phyloP scores from a whole-genome alignment of 2,113 vertebrate genomes.

The Limnothrissa miodon region DNA sequence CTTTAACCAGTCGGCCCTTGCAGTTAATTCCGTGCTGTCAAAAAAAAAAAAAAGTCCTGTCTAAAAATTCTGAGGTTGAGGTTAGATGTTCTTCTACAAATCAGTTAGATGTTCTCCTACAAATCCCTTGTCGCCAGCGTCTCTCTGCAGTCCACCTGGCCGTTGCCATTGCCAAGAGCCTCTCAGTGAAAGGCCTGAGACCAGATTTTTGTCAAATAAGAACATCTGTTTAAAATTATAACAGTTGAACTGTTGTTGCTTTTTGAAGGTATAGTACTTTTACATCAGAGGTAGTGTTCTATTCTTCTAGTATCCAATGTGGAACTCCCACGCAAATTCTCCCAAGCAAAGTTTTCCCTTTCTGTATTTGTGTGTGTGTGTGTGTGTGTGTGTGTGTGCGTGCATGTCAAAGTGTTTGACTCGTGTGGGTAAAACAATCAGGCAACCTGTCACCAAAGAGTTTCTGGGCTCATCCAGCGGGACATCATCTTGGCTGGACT shows the following conservation, averaged over 20 bases:
- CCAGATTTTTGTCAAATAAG: background rate
- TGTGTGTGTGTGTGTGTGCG: background rate
- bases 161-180: background rate
- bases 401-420: slow-evolving; percentile 9
- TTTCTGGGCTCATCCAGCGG: slow-evolving; percentile 31
- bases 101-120: background rate
- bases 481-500: background rate
- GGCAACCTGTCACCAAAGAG: slow-evolving; percentile 52
- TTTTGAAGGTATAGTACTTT: background rate
- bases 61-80: background rate
- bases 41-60: too few relatives aligned
- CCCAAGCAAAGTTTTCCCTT: too few relatives aligned
- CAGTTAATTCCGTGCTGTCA: too few relatives aligned
- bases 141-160: background rate
- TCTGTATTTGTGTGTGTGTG: too few relatives aligned
- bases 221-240: background rate
- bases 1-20: too few relatives aligned
- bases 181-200: background rate
- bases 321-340: too few relatives aligned
- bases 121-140: background rate
- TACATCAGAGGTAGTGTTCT: too few relatives aligned
- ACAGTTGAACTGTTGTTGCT: background rate
- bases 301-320: too few relatives aligned
- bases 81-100: background rate
- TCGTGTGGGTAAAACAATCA: slow-evolving; percentile 53